phyloP scores from a whole-genome alignment of 2,113 vertebrate genomes.

The Lagopus muta region DNA sequence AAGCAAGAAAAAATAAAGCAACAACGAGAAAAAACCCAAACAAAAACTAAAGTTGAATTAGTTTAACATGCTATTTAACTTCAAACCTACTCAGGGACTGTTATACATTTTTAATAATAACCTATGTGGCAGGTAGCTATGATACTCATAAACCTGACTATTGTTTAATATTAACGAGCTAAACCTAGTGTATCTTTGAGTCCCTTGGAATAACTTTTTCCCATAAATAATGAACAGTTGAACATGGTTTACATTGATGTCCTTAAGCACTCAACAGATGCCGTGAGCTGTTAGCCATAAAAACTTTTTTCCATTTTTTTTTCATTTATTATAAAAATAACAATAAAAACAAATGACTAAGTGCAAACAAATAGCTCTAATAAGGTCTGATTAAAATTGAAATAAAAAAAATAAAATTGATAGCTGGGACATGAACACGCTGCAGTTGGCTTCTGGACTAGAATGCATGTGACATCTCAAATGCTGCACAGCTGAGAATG shows the following conservation, averaged over 20 bases:
- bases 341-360: background rate
- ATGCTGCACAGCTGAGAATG: background rate
- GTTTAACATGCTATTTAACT: slow-evolving; percentile 10
- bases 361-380: background rate
- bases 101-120: background rate
- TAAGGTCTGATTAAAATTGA: background rate
- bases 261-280: background rate
- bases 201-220: background rate
- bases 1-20: no score
- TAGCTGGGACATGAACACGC: background rate
- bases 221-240: slow-evolving; percentile 11
- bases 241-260: background rate
- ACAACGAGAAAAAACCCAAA: background rate
- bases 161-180: background rate
- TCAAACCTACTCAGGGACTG: background rate
- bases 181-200: background rate
- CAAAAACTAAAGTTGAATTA: background rate
- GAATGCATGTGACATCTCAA: background rate
- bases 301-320: background rate
- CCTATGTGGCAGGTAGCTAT: background rate
- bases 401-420: background rate
- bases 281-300: background rate
- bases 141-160: background rate
- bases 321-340: background rate
- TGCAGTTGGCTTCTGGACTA: background rate